A percentile compares a stretch with the other conserved stretches of the same genome.
Evolutionary conservation across 2,113 vertebrate genomes (phyloP).

Genomic region (Heloderma charlesbogerti): DNA sequence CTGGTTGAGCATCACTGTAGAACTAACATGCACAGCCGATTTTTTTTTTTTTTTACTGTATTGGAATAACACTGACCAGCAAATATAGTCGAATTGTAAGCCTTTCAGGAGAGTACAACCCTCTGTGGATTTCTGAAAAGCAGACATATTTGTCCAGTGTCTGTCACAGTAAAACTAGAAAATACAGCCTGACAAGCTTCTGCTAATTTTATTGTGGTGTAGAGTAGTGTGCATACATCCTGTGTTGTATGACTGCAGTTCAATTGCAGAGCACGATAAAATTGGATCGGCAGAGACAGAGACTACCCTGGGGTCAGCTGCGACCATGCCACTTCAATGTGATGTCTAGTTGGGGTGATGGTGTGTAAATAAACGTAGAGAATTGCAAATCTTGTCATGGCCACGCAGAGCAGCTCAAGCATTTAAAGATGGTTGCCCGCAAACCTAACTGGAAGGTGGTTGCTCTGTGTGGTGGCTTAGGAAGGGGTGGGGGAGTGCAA

Average conservation of each 20-base stretch:
- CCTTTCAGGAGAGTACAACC: constrained; percentile 52
- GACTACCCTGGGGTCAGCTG: constrained; percentile 88
- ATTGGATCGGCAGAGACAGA: constrained; percentile 93
- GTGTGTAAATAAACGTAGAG: constrained; percentile 94
- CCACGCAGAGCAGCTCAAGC: constrained; percentile 87
- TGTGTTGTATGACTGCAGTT: constrained; percentile 76
- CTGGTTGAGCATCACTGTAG: constrained; percentile 22
- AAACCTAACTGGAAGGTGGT: constrained; percentile 89
- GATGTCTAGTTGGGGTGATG: constrained; percentile 93
- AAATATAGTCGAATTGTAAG: constrained; percentile 8
- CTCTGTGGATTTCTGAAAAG: constrained; percentile 63
- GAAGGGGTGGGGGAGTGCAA: constrained; percentile 57
- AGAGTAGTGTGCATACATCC: constrained; percentile 71
- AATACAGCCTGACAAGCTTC: constrained; percentile 83
- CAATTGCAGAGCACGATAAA: constrained; percentile 80
- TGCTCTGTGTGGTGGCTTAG: constrained; percentile 75
- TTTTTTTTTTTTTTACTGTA: neutral
- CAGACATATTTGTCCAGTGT: constrained; percentile 71
- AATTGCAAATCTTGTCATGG: constrained; percentile 91
- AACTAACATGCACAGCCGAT: neutral
- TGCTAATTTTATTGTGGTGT: constrained; percentile 81
- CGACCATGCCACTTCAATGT: constrained; percentile 84
- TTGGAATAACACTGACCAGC: constrained; percentile 14
- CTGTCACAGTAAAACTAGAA: constrained; percentile 75
- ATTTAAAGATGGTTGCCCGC: constrained; percentile 91